Conservation (phyloP, 1,140 invertebrate genomes). For the Contarinia nasturtii region DNA sequence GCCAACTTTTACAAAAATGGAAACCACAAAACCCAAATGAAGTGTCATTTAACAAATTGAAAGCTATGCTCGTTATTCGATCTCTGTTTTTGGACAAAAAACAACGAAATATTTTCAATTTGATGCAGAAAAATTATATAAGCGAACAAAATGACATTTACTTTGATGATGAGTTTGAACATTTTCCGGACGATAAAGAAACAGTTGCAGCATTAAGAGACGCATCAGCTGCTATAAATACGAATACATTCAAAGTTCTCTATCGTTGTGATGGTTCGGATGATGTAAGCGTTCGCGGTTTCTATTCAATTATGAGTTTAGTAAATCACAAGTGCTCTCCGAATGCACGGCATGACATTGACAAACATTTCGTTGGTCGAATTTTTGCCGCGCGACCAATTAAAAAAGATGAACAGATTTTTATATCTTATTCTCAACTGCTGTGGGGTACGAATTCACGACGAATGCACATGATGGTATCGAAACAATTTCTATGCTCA, state of each 20-base stretch:
- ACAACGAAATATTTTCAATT: background rate
- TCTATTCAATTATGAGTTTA: constrained; percentile 47
- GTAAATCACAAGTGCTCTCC: constrained; percentile 51
- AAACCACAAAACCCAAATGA: constrained; percentile 23
- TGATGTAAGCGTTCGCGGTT: constrained; percentile 36
- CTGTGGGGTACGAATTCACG: constrained; percentile 45
- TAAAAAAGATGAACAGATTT: constrained; percentile 37
- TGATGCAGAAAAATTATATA: constrained; percentile 1
- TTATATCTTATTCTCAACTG: constrained; percentile 42
- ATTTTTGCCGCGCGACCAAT: constrained; percentile 38
- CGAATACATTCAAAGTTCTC: constrained; percentile 46
- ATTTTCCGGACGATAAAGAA: background rate
- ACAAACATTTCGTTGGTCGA: constrained; percentile 30
- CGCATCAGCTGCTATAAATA: constrained; percentile 29
- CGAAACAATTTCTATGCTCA: constrained; percentile 48
- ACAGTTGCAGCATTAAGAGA: background rate
- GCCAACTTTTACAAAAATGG: constrained; percentile 28
- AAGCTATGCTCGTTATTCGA: background rate
- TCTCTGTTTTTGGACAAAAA: background rate
- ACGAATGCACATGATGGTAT: constrained; percentile 35
- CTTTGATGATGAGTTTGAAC: constrained; percentile 1
- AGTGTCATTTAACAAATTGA: background rate
- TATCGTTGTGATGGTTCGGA: constrained; percentile 17
- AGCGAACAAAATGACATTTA: background rate
- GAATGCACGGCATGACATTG: constrained; percentile 43